Evolutionary conservation across 2,888 invertebrate genomes (phyloP), one percentile per base, ranked within the genome.

Genomic region (Oscheius myriophilus): DNA sequence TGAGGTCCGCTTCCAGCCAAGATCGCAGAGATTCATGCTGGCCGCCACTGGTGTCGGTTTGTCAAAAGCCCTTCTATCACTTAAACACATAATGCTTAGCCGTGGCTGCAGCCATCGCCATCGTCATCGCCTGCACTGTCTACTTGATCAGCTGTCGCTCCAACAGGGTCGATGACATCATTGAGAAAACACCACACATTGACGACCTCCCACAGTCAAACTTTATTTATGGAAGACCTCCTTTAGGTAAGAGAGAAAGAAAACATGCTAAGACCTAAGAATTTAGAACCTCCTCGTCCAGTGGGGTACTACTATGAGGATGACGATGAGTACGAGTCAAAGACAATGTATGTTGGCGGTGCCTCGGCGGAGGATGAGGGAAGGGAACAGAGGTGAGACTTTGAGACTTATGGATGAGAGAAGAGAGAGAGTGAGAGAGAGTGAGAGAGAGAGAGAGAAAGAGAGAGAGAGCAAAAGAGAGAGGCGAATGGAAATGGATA

Each of bases 231-330:
- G 66, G 55, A 33, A 26, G 57, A 39, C 57, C 66, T 14, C 55
- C 58, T 14, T 57, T 57, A 18, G 66, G 66, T 51, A 12, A 14
- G 58, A 49, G 12, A 11, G 0, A 46, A 11, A 21, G 16, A 16
- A 43, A 16, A n/a, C 14, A 6, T 16, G 1, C 18, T 21, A 43
- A 11, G 26, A 55, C 18, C 2, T 1, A 18, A 43, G 21, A 0
- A 0, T 71, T 77, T 25, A 59, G 80, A 81, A 21, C 76, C 80
- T 9, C 77, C 78, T 7, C 77, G 82, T 7, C 79, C 84, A 6
- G 74, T 85, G 51, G 84, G 84, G 49, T 86, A 83, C 72, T 86
- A 86, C 67, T 86, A 86, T 69, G 86, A 86, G 63, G 86, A 86
- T 43, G 86, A 86, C 53, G 84, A 82, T 23, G 82, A 80, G 4